These are phyloP conservation scores for Drosophila subquinaria DNA, from an alignment of 2,888 invertebrate genomes.

Conservation along the genomic window DNA sequence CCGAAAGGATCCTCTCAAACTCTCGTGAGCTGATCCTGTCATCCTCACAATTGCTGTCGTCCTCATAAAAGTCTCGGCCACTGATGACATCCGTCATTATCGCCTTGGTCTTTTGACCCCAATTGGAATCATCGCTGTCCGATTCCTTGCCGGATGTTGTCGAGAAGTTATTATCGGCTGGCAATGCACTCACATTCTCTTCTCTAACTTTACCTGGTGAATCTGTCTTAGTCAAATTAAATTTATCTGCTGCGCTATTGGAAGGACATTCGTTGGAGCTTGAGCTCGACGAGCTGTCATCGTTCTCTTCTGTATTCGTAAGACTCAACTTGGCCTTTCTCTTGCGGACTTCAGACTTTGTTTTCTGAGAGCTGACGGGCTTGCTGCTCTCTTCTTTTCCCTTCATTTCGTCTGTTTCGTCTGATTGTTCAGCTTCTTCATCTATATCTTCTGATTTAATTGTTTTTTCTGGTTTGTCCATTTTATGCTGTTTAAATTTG, in stretches of 20 bases:
- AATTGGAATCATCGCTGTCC: conserved; percentile 22
- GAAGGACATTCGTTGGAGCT: background rate
- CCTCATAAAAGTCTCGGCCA: conserved; percentile 56
- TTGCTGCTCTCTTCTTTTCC: background rate
- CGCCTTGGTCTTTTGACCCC: conserved; percentile 1
- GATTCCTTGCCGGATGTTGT: conserved; percentile 11
- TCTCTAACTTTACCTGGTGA: background rate
- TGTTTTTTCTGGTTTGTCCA: background rate
- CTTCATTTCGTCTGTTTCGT: background rate
- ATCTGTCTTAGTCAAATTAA: background rate
- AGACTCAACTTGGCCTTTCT: background rate
- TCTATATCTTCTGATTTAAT: background rate
- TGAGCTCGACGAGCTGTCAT: background rate
- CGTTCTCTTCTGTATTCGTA: background rate
- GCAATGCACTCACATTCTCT: background rate
- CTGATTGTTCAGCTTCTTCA: background rate
- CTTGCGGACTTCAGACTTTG: background rate
- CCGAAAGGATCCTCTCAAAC: background rate
- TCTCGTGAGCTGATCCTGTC: background rate
- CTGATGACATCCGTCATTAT: background rate
- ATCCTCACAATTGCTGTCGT: conserved; percentile 19
- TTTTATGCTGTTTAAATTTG: background rate
- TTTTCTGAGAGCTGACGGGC: no score
- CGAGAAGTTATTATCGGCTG: background rate
- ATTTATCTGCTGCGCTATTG: background rate